Base-by-base conservation (phyloP, 2,888 invertebrate genomes). In the Hymenopus coronatus region DNA sequence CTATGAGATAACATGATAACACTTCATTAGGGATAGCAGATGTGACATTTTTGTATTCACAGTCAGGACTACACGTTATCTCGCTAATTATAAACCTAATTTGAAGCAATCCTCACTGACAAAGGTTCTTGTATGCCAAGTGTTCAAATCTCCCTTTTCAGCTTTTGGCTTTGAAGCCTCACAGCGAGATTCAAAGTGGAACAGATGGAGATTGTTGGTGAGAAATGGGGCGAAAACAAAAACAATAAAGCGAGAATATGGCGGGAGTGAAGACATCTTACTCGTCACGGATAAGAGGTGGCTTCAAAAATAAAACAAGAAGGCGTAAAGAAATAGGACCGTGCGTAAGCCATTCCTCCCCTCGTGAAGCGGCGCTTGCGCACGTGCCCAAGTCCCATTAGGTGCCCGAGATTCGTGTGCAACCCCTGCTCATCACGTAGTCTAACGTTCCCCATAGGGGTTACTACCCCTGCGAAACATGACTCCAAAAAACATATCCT, bases 341-440 rank as follows among this genome's bases (percentile, higher is more conserved):
- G 54, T 20, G 54, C 20, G 54, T 70, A 20, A 0, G 20, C 54
- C 54, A 70, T 70, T 70, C 2, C 20, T 70, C 54, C 54, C 54
- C 25, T 25, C 84, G 30, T 12, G 40, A 40, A 12, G 40, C 81
- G 3, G 30, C 86, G 86, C 86, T 30, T 87, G 87, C 87, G 87
- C 87, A 84, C 30, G 82, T 87, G 87, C 20, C 33, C 30, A 28
- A 27, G 30, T 33, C 82, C 87, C 87, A 87, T 87, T 87, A 87
- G 82, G 87, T 81, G 30, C 70, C 54, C 7, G 84, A 33, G 84
- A 30, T 84, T 15, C 54, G 54, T 70, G 54, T 70, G 54, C 81
- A 86, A 12, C 82, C 87, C 87, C 40, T 87, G 87, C 82, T 87
- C 87, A 87, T 87, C 87, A 87, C 20, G 54, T 20, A 70, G 54